Conservation (phyloP, 2,888 invertebrate genomes). For the Rhagonycha fulva region DNA sequence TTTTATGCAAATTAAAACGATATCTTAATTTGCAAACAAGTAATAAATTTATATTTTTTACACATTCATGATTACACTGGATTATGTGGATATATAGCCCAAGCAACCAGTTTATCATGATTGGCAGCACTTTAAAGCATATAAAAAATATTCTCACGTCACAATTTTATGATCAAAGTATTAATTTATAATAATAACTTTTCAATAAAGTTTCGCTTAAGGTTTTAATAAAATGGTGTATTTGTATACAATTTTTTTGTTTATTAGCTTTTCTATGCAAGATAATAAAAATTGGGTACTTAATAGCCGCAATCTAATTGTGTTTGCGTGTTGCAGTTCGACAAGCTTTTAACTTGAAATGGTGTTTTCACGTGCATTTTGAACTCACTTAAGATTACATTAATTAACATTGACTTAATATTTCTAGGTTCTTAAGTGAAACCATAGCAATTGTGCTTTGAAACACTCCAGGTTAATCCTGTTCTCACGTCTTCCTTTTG, state of each 20-base stretch:
- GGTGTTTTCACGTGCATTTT: background rate
- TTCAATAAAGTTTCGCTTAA: background rate
- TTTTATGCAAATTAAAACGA: background rate
- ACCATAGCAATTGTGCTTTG: background rate
- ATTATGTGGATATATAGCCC: background rate
- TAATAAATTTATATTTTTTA: slow-evolving; percentile 4
- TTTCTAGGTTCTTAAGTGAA: background rate
- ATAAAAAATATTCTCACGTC: slow-evolving; percentile 17
- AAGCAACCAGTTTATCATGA: slow-evolving; percentile 7
- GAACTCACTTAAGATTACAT: background rate
- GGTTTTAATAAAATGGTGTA: background rate
- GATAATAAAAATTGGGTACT: background rate
- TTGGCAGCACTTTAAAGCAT: slow-evolving; percentile 9
- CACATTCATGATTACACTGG: background rate
- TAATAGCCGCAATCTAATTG: background rate
- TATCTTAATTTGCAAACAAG: slow-evolving; percentile 5
- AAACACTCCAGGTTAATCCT: background rate
- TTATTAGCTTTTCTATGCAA: background rate
- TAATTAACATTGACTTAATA: background rate
- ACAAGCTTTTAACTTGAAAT: background rate
- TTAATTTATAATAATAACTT: background rate
- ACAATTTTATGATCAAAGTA: slow-evolving; percentile 10
- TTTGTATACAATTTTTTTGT: background rate
- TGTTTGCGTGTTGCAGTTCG: background rate
- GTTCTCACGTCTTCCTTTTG: background rate